phyloP scores from a whole-genome alignment of 1,140 invertebrate genomes.

The Pygmarrhopalites habei region DNA sequence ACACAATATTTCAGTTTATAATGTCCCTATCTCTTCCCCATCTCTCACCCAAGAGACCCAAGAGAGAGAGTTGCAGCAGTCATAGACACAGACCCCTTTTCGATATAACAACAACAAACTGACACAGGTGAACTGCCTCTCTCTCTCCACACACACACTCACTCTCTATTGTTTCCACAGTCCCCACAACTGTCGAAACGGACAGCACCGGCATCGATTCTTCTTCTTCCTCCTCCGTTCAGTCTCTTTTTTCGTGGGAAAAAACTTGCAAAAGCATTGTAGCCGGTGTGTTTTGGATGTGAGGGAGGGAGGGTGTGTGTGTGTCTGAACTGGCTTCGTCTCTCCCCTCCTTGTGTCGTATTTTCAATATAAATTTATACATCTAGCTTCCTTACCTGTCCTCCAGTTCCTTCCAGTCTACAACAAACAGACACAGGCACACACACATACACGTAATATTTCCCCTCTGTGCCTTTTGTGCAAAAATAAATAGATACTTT shows the following conservation, averaged over 20 bases:
- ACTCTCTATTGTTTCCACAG: constrained; percentile 6
- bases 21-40: neutral
- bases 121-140: constrained; percentile 6
- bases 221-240: neutral
- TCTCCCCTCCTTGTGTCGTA: too few species aligned
- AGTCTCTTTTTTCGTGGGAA: neutral
- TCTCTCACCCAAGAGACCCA: neutral
- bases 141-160: neutral
- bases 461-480: too few species aligned
- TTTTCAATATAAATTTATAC: too few species aligned
- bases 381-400: too few species aligned
- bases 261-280: constrained; percentile 1
- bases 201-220: constrained; percentile 3
- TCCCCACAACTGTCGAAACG: constrained; percentile 3
- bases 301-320: neutral
- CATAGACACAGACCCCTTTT: neutral
- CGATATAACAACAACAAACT: neutral
- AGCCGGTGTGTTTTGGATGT: neutral
- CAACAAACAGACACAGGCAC: too few species aligned
- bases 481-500: too few species aligned
- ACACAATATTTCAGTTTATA: neutral
- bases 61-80: too few species aligned
- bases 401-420: too few species aligned
- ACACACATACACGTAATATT: too few species aligned
- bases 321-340: neutral